A percentile compares a stretch with the other conserved stretches of the same genome.
phyloP scores from a whole-genome alignment of 2,113 vertebrate species.

The Gadus chalcogrammus region DNA sequence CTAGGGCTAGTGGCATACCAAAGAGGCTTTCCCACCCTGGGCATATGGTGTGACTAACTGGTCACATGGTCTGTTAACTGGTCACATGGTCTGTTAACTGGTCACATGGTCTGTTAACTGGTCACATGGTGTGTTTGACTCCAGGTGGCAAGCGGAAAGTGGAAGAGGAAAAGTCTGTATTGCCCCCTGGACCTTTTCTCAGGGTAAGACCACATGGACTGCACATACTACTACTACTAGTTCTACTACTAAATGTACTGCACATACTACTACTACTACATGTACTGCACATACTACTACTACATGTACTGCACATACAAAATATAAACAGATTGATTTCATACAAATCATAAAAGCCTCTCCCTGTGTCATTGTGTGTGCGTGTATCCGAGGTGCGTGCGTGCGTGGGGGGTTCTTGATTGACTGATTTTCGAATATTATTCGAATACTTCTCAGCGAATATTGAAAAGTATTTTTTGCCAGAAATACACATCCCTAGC shows the following conservation, averaged over 20 bases:
- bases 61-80: background rate
- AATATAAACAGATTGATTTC: too few relatives aligned
- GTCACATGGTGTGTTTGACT: constrained; percentile 24
- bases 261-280: background rate
- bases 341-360: too few relatives aligned
- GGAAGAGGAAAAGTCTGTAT: constrained; percentile 92
- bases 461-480: too few relatives aligned
- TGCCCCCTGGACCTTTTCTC: constrained; percentile 98
- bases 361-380: too few relatives aligned
- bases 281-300: too few relatives aligned
- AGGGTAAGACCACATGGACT: constrained; percentile 78
- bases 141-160: constrained; percentile 91
- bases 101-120: background rate
- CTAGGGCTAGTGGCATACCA: too few relatives aligned
- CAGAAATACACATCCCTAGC: too few relatives aligned
- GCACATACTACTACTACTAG: background rate
- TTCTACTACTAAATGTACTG: background rate
- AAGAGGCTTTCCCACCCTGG: background rate
- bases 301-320: background rate
- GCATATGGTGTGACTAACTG: background rate
- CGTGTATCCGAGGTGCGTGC: too few relatives aligned
- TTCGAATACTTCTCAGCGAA: too few relatives aligned
- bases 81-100: background rate
- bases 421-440: too few relatives aligned
- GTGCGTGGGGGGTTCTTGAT: too few relatives aligned